Conservation (phyloP, 2,113 vertebrate species). For the Scomber japonicus region DNA sequence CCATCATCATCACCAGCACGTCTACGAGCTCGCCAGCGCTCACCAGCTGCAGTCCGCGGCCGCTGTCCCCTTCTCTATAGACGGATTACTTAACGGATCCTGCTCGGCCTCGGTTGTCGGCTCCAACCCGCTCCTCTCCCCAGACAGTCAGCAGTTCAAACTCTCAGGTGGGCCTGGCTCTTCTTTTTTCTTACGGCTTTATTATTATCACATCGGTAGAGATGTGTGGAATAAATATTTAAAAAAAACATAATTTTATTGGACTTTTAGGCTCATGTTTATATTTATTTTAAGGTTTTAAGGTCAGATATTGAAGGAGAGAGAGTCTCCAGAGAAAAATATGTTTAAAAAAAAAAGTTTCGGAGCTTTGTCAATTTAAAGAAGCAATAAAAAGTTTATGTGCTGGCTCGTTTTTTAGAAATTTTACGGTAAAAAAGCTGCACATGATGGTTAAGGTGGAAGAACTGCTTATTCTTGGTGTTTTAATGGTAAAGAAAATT, state of each 20-base stretch:
- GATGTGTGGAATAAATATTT: not conserved
- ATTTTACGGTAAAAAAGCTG: not conserved
- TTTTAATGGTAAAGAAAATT: not conserved
- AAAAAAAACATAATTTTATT: not conserved
- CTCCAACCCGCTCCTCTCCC: slow-evolving; percentile 88
- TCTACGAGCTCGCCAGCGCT: slow-evolving; percentile 93
- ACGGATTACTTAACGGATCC: slow-evolving; percentile 96
- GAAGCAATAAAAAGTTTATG: not conserved
- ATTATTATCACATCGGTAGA: not conserved
- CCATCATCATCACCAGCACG: slow-evolving; percentile 88
- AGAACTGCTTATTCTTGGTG: not conserved
- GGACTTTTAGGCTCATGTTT: not conserved
- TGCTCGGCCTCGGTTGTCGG: slow-evolving; percentile 94
- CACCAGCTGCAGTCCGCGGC: slow-evolving; percentile 92
- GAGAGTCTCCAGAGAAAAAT: not conserved
- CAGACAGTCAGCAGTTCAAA: slow-evolving; percentile 93
- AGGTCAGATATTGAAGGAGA: not conserved
- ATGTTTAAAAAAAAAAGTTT: slow-evolving; percentile 26
- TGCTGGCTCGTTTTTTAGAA: not conserved
- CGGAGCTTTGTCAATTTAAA: not conserved
- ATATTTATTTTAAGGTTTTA: not conserved
- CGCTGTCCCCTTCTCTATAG: slow-evolving; percentile 95
- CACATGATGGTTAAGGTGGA: not conserved
- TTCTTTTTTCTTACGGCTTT: not conserved
- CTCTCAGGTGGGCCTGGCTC: slow-evolving; percentile 88